Evolutionary conservation across 2,113 vertebrate genomes (phyloP), one percentile per base, ranked within the genome.

Genomic region (Paracanthobrama guichenoti): DNA sequence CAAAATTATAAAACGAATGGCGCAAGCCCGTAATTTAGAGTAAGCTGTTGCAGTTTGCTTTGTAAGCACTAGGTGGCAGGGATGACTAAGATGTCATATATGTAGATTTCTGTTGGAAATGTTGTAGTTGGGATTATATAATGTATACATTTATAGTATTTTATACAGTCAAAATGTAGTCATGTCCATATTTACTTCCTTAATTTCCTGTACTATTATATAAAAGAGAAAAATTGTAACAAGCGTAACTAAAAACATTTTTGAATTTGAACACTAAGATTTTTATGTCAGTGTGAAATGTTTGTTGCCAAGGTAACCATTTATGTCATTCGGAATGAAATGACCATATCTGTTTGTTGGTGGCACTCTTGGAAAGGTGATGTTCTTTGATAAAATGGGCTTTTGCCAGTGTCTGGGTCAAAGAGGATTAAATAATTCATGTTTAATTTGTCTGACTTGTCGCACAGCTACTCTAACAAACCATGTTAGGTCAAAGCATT

Each of bases 61-160:
- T 85, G 24, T 55, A 74, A 53, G 44, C 86, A 87, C 83, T 59
- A 85, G 86, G 71, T 79, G 83, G 86, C 86, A 83, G 71, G 59
- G 79, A 73, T 74, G 83, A 46, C 53, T 71, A 39, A n/a, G 53
- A 44, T 71, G 50, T 9, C 48, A 67, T 26, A 22, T 11, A 39
- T 60, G 42, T 16, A 18, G 24, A n/a, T 76, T 48, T 62, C 22
- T 44, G 18, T 14, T 59, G 18, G 66, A 39, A 35, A 39, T 20
- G 0, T 31, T 20, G 31, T 31, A 22, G 31, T 11, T 39, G 39
- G 31, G 31, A 12, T 69, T 35, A 35, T 35, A 66, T 67, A 35
- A 67, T 67, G 18, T 11, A 18, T 2, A 2, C 5, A 5, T 67
- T 55, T 55, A 55, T 22, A 8, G 18, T 55, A 55, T 55, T 22